Base-by-base conservation (phyloP, 2,888 invertebrate species). In the Lissonota sp. region DNA sequence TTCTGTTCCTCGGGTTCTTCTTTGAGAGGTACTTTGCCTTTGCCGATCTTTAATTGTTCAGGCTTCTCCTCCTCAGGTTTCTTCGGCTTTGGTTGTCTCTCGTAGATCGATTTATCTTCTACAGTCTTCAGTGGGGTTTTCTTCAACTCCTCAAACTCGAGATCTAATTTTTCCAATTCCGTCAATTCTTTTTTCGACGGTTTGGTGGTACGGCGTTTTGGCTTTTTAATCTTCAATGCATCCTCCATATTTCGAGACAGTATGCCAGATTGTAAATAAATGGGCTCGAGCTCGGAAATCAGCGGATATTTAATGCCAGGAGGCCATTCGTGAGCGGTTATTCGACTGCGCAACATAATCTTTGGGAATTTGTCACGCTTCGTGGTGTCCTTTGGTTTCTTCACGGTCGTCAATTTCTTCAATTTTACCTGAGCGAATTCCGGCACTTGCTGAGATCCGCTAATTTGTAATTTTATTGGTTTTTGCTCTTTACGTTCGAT, bases 381-480 rank as follows among this genome's bases (percentile, higher is more conserved):
- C 1, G 84, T 82, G 75, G 91, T 92, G 73, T 92, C 91, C 81
- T 92, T 92, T 46, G 88, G 87, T 49, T 85, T 87, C 14, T 80
- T 81, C 6, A 60, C 63, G 6, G 91, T 91, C 12, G 93, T 88
- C 3, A 94, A 92, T 87, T 95, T 95, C 87, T 93, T 95, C 5
- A 96, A 92, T 91, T 96, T 96, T 0, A 96, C 92, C 92, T 95
- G 94, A 74, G 95, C 94, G 86, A 95, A 94, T 66, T 94, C 93
- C 0, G 96, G 95, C 8, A 94, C 93, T 84, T 94, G 93, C 44
- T 67, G 74, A 49, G 89, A 85, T 86, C 94, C 94, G 26, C 93
- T 93, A 79, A 95, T 94, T 92, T 95, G 94, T 5, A 95, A 86
- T 90, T 94, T 94, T 42, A 93, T 94, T 0, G 95, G 92, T 88